Percentiles rank a stretch among this genome's conserved stretches.
Conservation (phyloP, 2,888 invertebrate species). For the Apotomis turbidana region DNA sequence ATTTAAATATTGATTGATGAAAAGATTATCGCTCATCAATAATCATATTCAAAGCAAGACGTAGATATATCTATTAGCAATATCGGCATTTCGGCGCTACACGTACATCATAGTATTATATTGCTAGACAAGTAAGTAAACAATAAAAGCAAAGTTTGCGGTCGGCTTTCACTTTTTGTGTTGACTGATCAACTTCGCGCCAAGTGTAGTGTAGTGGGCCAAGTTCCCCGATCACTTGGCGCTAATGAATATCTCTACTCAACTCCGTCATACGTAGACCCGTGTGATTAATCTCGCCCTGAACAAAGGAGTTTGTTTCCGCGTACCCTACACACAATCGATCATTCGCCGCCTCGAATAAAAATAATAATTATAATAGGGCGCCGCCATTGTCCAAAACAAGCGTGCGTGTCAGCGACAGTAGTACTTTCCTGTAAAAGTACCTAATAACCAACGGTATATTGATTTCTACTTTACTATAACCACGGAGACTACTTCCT, state of each 20-base stretch:
- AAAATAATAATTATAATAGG: slow-evolving; percentile 81
- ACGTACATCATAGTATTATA: neutral
- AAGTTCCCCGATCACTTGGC: slow-evolving; percentile 57
- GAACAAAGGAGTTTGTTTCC: slow-evolving; percentile 78
- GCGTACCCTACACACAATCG: slow-evolving; percentile 74
- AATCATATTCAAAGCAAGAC: too few relatives aligned
- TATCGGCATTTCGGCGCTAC: neutral
- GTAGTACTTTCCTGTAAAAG: slow-evolving; percentile 51
- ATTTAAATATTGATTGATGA: too few relatives aligned
- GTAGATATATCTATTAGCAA: neutral
- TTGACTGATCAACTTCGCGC: slow-evolving; percentile 45
- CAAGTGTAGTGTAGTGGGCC: slow-evolving; percentile 44
- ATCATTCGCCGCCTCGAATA: slow-evolving; percentile 78
- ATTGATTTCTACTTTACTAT: slow-evolving; percentile 37
- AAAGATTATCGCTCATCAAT: too few relatives aligned
- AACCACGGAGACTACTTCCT: slow-evolving; percentile 3
- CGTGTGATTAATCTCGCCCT: slow-evolving; percentile 77
- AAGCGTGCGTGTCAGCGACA: slow-evolving; percentile 74
- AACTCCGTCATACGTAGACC: slow-evolving; percentile 67
- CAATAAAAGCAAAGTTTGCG: slow-evolving; percentile 30
- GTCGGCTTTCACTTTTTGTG: slow-evolving; percentile 42
- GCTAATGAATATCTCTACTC: slow-evolving; percentile 75
- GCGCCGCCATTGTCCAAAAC: slow-evolving; percentile 73
- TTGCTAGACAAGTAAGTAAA: slow-evolving; percentile 22
- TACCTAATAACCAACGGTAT: slow-evolving; percentile 29